Evolutionary conservation across 2,113 vertebrate genomes (phyloP).

Genomic region (Catharus fuscescens): DNA sequence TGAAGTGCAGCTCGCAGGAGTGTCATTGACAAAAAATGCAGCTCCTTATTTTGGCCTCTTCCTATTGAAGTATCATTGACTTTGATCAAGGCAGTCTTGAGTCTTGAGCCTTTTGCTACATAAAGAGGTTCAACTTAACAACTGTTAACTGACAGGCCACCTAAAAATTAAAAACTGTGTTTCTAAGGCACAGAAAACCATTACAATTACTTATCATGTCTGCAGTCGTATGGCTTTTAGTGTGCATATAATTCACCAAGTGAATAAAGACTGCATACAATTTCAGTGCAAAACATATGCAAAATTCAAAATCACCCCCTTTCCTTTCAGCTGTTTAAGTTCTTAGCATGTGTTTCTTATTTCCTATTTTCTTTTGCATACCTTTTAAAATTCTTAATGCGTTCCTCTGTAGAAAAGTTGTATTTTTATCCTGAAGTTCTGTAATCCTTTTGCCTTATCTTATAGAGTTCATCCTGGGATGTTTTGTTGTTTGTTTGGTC

Average conservation of each 20-base stretch:
- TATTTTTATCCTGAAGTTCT: background rate
- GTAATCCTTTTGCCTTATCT: background rate
- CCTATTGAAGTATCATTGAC: background rate
- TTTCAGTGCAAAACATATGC: slow-evolving; percentile 27
- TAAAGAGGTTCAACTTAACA: background rate
- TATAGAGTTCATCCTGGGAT: background rate
- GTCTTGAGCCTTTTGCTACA: background rate
- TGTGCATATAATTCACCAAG: slow-evolving; percentile 7
- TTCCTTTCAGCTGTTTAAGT: slow-evolving; percentile 51
- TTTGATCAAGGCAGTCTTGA: background rate
- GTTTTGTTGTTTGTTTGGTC: slow-evolving; percentile 12
- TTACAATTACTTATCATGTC: slow-evolving; percentile 13
- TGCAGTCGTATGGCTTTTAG: slow-evolving; percentile 13
- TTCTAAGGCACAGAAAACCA: slow-evolving; percentile 10
- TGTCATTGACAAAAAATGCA: background rate
- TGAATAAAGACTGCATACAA: background rate
- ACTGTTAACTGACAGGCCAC: slow-evolving; percentile 13
- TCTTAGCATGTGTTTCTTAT: slow-evolving; percentile 51
- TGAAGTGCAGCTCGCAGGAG: background rate
- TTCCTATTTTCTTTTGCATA: slow-evolving; percentile 37
- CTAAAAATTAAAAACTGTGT: slow-evolving; percentile 29
- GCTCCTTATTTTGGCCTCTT: background rate
- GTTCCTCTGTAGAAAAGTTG: background rate
- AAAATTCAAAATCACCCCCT: slow-evolving; percentile 26
- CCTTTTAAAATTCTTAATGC: slow-evolving; percentile 32